These are phyloP conservation scores for Brassicogethes aeneus DNA, from an alignment of 2,888 invertebrate genomes.

Conservation along the genomic window DNA sequence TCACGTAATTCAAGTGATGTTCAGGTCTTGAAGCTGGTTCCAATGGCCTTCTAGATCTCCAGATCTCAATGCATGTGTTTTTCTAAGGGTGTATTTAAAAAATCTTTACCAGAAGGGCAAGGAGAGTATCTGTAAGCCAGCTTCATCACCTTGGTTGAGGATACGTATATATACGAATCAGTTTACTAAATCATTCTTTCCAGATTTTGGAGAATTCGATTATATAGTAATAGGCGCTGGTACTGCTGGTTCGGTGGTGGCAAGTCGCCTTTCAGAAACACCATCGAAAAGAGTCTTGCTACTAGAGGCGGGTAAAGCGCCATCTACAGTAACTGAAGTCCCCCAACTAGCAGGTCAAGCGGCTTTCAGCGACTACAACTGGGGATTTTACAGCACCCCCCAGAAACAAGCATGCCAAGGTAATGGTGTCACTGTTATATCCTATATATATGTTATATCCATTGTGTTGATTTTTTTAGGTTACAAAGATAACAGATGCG, in stretches of 20 bases:
- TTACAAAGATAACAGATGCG: not conserved
- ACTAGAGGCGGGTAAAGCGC: not conserved
- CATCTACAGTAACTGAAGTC: not conserved
- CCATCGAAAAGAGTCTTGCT: not conserved
- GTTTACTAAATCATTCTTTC: too few relatives aligned
- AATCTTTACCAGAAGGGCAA: too few relatives aligned
- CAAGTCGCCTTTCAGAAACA: not conserved
- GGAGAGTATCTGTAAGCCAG: too few relatives aligned
- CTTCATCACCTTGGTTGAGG: too few relatives aligned
- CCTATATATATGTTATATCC: not conserved
- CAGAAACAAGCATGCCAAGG: not conserved
- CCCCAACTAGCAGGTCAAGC: not conserved
- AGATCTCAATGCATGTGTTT: too few relatives aligned
- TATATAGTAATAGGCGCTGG: not conserved
- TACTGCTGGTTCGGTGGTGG: not conserved
- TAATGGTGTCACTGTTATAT: too few relatives aligned
- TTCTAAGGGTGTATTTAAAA: too few relatives aligned
- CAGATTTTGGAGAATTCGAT: not conserved
- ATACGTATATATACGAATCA: too few relatives aligned
- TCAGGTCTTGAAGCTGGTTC: too few relatives aligned
- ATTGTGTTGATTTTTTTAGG: slow-evolving; percentile 1
- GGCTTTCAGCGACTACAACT: not conserved
- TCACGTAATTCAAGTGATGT: too few relatives aligned
- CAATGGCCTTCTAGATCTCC: too few relatives aligned
- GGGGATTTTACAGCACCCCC: not conserved